Conservation (phyloP, 1,140 invertebrate genomes). For the Cotesia glomerata region DNA sequence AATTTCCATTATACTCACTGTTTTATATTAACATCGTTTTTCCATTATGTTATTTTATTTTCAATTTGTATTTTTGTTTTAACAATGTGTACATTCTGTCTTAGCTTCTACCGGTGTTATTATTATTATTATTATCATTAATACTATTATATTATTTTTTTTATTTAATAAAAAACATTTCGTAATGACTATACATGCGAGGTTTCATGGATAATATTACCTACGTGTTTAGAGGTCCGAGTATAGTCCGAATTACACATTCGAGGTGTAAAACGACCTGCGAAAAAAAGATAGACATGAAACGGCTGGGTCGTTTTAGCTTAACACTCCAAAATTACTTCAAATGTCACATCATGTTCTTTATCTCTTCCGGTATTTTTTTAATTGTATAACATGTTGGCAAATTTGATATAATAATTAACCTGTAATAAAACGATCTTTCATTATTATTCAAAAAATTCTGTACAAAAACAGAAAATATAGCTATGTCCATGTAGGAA, state of each 20-base stretch:
- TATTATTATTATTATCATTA: neutral
- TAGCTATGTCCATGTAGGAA: too few relatives aligned
- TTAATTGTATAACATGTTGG: slow-evolving; percentile 2
- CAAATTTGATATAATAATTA: neutral
- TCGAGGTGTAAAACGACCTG: neutral
- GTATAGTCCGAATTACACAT: slow-evolving; percentile 5
- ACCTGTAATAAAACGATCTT: neutral
- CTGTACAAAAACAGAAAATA: neutral
- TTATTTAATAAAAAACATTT: neutral
- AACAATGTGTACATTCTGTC: neutral
- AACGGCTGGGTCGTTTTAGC: neutral
- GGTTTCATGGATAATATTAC: neutral
- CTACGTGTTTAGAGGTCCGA: neutral
- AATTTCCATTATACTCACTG: neutral
- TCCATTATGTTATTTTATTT: neutral
- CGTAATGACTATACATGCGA: neutral
- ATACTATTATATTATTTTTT: neutral
- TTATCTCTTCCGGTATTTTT: slow-evolving; percentile 4
- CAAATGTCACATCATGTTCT: neutral
- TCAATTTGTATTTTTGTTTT: neutral
- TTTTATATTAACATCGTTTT: neutral
- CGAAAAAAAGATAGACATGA: neutral
- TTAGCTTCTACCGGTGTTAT: neutral
- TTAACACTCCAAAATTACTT: slow-evolving; percentile 4
- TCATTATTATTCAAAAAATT: neutral